phyloP scores from a whole-genome alignment of 1,140 invertebrate species.

The Bombyx mandarina region DNA sequence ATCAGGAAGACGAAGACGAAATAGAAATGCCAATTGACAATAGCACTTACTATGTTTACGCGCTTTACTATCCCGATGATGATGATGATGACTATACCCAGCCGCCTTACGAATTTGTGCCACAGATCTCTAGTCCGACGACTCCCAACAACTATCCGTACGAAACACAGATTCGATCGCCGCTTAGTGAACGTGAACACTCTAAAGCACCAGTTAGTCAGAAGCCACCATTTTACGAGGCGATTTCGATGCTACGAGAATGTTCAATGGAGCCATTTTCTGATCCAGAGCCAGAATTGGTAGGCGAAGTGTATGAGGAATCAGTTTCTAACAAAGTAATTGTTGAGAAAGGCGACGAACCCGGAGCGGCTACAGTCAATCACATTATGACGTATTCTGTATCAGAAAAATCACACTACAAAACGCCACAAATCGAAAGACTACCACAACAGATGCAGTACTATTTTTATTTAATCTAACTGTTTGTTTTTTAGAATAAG shows the following conservation, averaged over 20 bases:
- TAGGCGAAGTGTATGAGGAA: slow-evolving; percentile 56
- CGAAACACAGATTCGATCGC: slow-evolving; percentile 36
- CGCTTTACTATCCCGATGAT: slow-evolving; percentile 15
- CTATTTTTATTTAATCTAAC: slow-evolving; percentile 50
- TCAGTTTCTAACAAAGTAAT: slow-evolving; percentile 45
- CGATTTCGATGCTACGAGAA: slow-evolving; percentile 33
- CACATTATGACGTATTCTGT: slow-evolving; percentile 57
- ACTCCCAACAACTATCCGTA: slow-evolving; percentile 28
- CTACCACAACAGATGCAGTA: slow-evolving; percentile 62
- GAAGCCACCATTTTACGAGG: slow-evolving; percentile 42
- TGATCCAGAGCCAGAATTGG: slow-evolving; percentile 38
- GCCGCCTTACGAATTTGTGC: slow-evolving; percentile 13
- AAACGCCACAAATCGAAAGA: slow-evolving; percentile 43
- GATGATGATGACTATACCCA: slow-evolving; percentile 7
- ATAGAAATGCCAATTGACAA: slow-evolving; percentile 7
- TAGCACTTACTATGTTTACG: slow-evolving; percentile 17
- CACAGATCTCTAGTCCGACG: slow-evolving; percentile 13
- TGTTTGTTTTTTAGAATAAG: slow-evolving; percentile 1
- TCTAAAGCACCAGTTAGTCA: slow-evolving; percentile 24
- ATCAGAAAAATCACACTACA: slow-evolving; percentile 53
- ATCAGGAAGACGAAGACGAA: slow-evolving; percentile 11
- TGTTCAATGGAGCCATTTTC: slow-evolving; percentile 32
- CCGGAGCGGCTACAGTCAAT: slow-evolving; percentile 44
- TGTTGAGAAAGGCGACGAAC: slow-evolving; percentile 41
- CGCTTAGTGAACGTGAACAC: slow-evolving; percentile 14